Evolutionary conservation across 1,140 invertebrate genomes (phyloP).

Genomic region (Euwallacea similis): DNA sequence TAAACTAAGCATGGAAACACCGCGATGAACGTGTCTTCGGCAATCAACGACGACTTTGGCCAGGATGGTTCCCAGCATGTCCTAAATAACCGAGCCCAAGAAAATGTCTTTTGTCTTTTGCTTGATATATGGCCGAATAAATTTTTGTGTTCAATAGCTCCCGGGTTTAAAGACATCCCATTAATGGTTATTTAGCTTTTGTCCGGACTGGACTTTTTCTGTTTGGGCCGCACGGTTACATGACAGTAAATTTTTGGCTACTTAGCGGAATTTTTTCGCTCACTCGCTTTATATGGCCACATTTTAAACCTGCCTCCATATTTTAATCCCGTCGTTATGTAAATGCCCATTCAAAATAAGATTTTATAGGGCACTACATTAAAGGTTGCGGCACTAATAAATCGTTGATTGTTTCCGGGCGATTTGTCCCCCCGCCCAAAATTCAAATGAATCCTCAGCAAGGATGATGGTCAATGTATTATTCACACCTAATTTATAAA

Average conservation of each 20-base stretch:
- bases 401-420: too few species aligned
- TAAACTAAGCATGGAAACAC: too few species aligned
- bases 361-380: too few species aligned
- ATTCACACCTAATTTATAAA: conserved; percentile 7
- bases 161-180: conserved; percentile 34
- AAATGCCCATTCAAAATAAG: too few species aligned
- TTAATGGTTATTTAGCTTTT: conserved; percentile 36
- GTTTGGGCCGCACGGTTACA: conserved; percentile 9
- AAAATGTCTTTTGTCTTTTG: conserved; percentile 37
- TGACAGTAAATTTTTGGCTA: conserved; percentile 26
- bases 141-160: conserved; percentile 34
- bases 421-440: background rate
- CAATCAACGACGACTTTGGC: conserved; percentile 7
- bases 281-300: background rate
- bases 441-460: conserved; percentile 1
- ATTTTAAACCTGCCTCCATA: too few species aligned
- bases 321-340: too few species aligned
- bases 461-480: background rate
- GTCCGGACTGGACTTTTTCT: conserved; percentile 21
- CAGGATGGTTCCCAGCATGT: conserved; percentile 18
- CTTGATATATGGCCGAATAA: conserved; percentile 32
- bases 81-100: conserved; percentile 19
- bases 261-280: conserved; percentile 9
- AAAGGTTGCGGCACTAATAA: too few species aligned
- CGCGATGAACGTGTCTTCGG: background rate